phyloP scores from a whole-genome alignment of 2,113 vertebrate genomes.

The Myrmecobius fasciatus region DNA sequence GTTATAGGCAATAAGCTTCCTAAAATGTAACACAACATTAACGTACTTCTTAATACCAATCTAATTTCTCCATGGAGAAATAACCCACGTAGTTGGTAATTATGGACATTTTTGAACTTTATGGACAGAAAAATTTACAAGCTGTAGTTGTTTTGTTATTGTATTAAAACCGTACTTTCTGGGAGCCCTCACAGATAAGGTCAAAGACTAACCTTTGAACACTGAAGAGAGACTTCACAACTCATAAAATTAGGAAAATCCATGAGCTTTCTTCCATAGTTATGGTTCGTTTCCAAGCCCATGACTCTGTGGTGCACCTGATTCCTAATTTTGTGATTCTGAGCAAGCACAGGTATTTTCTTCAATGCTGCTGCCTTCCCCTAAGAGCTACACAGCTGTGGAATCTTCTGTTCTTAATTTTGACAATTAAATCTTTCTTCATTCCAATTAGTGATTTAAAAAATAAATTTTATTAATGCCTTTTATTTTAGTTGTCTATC shows the following conservation, averaged over 20 bases:
- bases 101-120: neutral
- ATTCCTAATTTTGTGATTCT: neutral
- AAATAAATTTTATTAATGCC: neutral
- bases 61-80: neutral
- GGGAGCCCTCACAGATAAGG: neutral
- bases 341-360: neutral
- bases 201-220: neutral
- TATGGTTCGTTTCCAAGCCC: neutral
- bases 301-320: neutral
- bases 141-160: neutral
- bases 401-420: neutral
- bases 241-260: neutral
- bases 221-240: neutral
- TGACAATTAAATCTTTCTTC: neutral
- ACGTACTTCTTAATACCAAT: neutral
- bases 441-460: neutral
- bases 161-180: neutral
- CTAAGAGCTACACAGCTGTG: neutral
- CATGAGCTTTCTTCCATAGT: neutral
- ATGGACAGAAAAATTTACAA: neutral
- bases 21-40: neutral
- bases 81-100: neutral
- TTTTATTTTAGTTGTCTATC: neutral
- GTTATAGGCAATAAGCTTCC: neutral
- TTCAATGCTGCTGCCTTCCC: neutral